These are phyloP conservation scores for Neolamprologus longior DNA, from an alignment of 2,113 vertebrate genomes.

Conservation along the genomic window DNA sequence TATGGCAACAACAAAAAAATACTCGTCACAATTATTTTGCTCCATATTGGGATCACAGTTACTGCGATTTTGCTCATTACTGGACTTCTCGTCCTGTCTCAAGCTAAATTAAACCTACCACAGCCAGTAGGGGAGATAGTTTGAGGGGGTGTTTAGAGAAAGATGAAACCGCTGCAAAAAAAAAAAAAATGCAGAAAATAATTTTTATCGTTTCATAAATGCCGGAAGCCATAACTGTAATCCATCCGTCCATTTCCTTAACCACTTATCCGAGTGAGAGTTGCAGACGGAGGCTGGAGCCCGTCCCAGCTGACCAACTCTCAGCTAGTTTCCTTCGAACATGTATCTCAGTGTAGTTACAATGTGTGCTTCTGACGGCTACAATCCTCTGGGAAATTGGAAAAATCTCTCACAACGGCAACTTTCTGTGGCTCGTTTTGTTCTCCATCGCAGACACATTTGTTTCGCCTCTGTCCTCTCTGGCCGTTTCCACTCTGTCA, in stretches of 20 bases:
- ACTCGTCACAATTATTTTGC: not conserved
- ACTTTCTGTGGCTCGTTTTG: not conserved
- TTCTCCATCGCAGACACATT: not conserved
- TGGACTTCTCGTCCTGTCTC: not conserved
- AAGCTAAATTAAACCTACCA: not conserved
- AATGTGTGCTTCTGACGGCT: not conserved
- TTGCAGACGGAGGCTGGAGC: not conserved
- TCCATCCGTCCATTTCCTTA: not conserved
- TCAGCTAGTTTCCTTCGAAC: not conserved
- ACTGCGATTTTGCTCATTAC: not conserved
- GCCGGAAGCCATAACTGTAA: not conserved
- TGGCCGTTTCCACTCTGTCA: not conserved
- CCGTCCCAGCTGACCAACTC: not conserved
- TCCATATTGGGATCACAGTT: not conserved
- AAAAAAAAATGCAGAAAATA: not conserved
- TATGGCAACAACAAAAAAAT: not conserved
- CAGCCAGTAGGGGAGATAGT: not conserved
- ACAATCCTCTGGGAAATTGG: not conserved
- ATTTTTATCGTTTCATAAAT: not conserved
- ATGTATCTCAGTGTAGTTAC: not conserved
- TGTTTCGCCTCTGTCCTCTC: not conserved
- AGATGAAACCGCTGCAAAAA: not conserved
- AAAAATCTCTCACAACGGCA: not conserved
- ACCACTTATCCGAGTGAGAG: not conserved
- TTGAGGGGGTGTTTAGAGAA: not conserved